phyloP scores from a whole-genome alignment of 2,797 vertebrate genomes.

The Margarornis squamiger region DNA sequence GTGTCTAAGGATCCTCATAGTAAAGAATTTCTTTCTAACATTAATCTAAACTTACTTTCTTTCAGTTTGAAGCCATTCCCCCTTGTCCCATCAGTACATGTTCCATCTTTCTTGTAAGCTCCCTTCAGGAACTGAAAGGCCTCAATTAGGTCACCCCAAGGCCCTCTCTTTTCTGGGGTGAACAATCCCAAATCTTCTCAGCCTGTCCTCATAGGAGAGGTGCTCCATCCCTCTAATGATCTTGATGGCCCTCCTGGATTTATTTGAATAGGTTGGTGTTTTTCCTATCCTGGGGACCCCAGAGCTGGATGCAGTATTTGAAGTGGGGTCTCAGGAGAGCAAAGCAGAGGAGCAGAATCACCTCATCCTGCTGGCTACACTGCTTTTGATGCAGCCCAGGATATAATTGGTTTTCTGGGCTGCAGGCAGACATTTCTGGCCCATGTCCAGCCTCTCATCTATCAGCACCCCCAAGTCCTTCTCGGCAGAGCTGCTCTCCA shows the following conservation, averaged over 20 bases:
- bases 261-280: rapidly evolving
- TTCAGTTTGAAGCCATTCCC: background rate
- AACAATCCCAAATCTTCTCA: background rate
- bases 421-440: background rate
- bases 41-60: background rate
- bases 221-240: background rate
- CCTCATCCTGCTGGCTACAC: rapidly evolving
- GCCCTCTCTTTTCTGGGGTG: background rate
- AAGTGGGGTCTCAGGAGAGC: background rate
- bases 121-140: background rate
- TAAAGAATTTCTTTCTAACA: background rate
- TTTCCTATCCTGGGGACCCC: background rate
- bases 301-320: background rate
- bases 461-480: background rate
- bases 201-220: background rate
- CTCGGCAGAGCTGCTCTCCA: background rate
- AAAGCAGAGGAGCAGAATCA: background rate
- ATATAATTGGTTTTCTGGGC: background rate
- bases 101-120: background rate
- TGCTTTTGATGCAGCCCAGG: background rate
- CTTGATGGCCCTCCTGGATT: background rate
- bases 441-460: background rate
- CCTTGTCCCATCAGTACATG: background rate
- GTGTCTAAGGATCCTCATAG: background rate
- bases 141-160: background rate